Percentiles rank a stretch among this genome's conserved stretches.
Evolutionary conservation across 2,888 invertebrate species (phyloP).

Genomic region (Lasioglossum marginatum): DNA sequence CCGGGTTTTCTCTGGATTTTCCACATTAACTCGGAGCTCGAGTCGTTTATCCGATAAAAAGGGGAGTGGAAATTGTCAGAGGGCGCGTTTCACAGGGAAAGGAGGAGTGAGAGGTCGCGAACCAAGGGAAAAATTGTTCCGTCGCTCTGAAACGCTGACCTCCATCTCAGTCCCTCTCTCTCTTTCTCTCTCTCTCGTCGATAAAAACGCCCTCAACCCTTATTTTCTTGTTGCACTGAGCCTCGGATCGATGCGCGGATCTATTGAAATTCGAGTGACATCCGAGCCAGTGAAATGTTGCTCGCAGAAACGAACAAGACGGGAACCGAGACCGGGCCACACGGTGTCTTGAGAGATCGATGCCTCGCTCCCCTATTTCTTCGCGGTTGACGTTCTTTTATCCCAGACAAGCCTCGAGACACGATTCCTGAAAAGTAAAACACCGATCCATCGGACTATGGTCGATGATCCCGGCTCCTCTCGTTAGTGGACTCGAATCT

Average conservation of each 20-base stretch:
- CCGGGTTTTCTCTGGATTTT: background rate
- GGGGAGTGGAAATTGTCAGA: background rate
- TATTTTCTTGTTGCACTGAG: background rate
- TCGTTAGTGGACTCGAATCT: background rate
- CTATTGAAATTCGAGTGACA: conserved; percentile 10
- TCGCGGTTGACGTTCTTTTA: background rate
- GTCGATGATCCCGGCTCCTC: background rate
- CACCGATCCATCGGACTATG: background rate
- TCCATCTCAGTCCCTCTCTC: background rate
- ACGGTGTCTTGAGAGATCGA: background rate
- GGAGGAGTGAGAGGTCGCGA: background rate
- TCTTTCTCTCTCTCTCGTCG: background rate
- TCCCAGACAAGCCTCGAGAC: background rate
- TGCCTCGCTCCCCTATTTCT: background rate
- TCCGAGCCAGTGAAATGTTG: background rate
- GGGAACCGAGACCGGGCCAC: background rate
- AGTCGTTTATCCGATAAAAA: background rate
- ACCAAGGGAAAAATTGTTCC: background rate
- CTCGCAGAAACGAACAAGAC: background rate
- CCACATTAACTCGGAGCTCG: background rate
- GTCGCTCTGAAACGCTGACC: background rate
- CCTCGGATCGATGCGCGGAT: background rate
- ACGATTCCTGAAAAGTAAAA: background rate
- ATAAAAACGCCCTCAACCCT: background rate
- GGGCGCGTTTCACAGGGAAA: background rate